Conservation (phyloP, 1,140 invertebrate genomes). For the Zeugodacus cucurbitae region DNA sequence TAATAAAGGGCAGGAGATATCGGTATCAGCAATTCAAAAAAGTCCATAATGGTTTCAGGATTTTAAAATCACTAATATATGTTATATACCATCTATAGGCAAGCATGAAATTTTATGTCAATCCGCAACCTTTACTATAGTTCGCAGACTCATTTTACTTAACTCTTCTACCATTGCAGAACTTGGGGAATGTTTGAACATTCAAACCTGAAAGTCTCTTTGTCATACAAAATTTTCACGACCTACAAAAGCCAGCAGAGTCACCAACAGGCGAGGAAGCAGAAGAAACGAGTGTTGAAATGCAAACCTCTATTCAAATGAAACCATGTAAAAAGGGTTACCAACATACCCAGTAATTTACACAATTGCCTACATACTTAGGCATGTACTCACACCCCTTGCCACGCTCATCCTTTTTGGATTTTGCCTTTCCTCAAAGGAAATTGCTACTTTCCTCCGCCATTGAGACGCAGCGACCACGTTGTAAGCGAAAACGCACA, state of each 20-base stretch:
- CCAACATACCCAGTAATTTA: neutral
- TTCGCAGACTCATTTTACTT: too few relatives aligned
- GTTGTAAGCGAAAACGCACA: neutral
- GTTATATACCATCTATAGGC: too few relatives aligned
- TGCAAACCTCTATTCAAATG: neutral
- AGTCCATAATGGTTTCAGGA: too few relatives aligned
- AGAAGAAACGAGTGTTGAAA: neutral
- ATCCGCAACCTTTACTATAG: too few relatives aligned
- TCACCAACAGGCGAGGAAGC: neutral
- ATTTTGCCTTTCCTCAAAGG: slow-evolving; percentile 3
- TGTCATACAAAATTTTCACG: neutral
- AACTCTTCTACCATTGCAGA: too few relatives aligned
- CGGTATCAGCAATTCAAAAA: too few relatives aligned
- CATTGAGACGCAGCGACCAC: neutral
- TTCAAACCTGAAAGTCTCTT: too few relatives aligned
- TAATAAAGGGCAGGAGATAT: too few relatives aligned
- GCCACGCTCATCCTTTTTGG: neutral
- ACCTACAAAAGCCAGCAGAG: neutral
- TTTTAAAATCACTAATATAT: too few relatives aligned
- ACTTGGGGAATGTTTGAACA: too few relatives aligned
- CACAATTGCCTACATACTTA: neutral
- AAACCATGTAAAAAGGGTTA: neutral
- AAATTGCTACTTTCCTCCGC: slow-evolving; percentile 21
- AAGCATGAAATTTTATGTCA: too few relatives aligned
- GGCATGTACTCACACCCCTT: neutral